Percentiles rank a stretch among this genome's conserved stretches.
Evolutionary conservation across 2,113 vertebrate species (phyloP).

Genomic region (Podiceps cristatus): DNA sequence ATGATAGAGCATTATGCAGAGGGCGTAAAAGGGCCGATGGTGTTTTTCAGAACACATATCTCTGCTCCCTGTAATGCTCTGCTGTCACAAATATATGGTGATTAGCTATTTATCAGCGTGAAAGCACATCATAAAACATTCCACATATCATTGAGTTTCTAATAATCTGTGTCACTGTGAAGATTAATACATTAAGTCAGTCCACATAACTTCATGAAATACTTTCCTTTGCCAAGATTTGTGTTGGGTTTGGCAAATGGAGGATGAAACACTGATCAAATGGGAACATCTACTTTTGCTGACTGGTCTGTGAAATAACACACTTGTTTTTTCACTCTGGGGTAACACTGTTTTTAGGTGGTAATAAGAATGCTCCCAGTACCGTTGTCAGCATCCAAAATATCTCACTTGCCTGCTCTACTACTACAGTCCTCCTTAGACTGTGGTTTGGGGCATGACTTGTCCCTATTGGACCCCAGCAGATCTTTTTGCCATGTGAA

Average conservation of each 20-base stretch:
- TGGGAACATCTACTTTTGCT: neutral
- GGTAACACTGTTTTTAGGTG: neutral
- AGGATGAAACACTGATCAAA: neutral
- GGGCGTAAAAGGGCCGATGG: neutral
- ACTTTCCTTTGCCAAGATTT: conserved; percentile 20
- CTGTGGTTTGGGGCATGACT: neutral
- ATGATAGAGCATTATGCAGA: conserved; percentile 34
- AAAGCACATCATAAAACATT: conserved; percentile 50
- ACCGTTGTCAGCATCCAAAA: neutral
- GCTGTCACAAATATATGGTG: conserved; percentile 42
- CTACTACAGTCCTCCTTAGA: neutral
- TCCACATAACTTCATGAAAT: conserved; percentile 18
- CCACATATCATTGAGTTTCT: conserved; percentile 12
- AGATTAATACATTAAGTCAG: conserved; percentile 47
- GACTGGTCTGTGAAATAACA: neutral
- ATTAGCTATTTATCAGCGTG: conserved; percentile 42
- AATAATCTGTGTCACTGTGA: neutral
- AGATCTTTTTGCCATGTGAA: neutral
- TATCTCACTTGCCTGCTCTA: neutral
- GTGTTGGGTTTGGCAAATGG: conserved; percentile 1
- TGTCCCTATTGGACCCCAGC: neutral
- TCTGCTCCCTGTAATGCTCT: conserved; percentile 16
- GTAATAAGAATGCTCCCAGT: neutral
- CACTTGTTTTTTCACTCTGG: neutral
- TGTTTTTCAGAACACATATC: conserved; percentile 16